Conservation (phyloP, 2,888 invertebrate genomes). For the Plagodis pulveraria region DNA sequence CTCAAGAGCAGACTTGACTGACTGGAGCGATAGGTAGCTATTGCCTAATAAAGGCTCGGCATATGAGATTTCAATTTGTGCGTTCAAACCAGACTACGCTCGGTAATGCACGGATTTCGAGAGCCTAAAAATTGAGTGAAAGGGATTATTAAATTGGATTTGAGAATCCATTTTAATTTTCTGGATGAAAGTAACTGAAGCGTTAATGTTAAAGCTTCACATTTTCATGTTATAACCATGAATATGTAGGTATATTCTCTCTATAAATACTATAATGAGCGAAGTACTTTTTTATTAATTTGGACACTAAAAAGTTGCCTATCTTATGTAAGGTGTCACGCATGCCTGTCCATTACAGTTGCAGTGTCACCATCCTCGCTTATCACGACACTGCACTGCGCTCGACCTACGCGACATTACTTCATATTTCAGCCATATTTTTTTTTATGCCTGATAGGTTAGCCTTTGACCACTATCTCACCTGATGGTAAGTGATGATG, state of each 20-base stretch:
- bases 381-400: too few relatives aligned
- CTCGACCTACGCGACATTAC: too few relatives aligned
- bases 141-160: conserved; percentile 28
- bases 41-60: conserved; percentile 66
- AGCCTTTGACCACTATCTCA: too few relatives aligned
- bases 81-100: conserved; percentile 43
- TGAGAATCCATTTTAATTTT: conserved; percentile 18
- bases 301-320: too few relatives aligned
- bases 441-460: too few relatives aligned
- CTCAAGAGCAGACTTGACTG: conserved; percentile 49
- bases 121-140: conserved; percentile 30
- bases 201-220: conserved; percentile 2
- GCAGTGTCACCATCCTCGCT: too few relatives aligned
- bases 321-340: too few relatives aligned
- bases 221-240: neutral
- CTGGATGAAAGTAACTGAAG: conserved; percentile 12
- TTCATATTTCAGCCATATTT: too few relatives aligned
- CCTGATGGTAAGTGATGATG: too few relatives aligned
- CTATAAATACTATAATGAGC: too few relatives aligned
- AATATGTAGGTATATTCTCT: neutral
- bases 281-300: too few relatives aligned
- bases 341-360: too few relatives aligned
- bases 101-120: conserved; percentile 37
- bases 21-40: conserved; percentile 59
- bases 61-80: conserved; percentile 70